phyloP scores from a whole-genome alignment of 2,888 invertebrate genomes.

The Thyatira batis region DNA sequence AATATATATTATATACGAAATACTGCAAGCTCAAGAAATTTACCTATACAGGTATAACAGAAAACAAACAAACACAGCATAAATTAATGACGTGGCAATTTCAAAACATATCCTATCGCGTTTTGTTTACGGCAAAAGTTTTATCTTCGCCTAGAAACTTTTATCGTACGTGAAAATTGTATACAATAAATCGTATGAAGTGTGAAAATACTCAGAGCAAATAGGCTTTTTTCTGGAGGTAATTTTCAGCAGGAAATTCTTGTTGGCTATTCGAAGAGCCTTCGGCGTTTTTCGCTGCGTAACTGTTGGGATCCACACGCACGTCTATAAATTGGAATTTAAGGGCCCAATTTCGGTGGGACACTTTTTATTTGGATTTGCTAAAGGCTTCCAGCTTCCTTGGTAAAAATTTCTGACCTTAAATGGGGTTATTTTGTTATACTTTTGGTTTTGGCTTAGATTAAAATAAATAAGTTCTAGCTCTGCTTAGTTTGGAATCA shows the following conservation, averaged over 20 bases:
- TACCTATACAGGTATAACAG: no score
- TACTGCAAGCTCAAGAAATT: no score
- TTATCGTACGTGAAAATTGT: not conserved
- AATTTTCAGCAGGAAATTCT: not conserved
- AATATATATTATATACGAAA: no score
- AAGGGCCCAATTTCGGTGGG: slow-evolving; percentile 21
- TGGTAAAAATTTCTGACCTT: not conserved
- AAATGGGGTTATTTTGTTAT: not conserved
- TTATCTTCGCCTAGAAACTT: not conserved
- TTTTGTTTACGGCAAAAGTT: not conserved
- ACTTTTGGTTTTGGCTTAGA: no score
- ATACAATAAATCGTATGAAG: not conserved
- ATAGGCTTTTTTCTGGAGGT: not conserved
- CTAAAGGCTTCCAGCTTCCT: not conserved
- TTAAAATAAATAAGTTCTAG: no score
- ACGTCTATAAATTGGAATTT: slow-evolving; percentile 26
- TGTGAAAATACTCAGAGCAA: not conserved
- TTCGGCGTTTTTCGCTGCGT: slow-evolving; percentile 12
- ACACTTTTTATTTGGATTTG: slow-evolving; percentile 6
- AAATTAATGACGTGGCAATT: no score
- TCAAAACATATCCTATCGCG: not conserved
- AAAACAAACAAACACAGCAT: no score
- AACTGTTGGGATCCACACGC: slow-evolving; percentile 9
- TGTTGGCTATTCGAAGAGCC: not conserved
- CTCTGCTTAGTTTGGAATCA: no score